Conservation (phyloP, 2,797 vertebrate species). For the Ambastaia sidthimunki region DNA sequence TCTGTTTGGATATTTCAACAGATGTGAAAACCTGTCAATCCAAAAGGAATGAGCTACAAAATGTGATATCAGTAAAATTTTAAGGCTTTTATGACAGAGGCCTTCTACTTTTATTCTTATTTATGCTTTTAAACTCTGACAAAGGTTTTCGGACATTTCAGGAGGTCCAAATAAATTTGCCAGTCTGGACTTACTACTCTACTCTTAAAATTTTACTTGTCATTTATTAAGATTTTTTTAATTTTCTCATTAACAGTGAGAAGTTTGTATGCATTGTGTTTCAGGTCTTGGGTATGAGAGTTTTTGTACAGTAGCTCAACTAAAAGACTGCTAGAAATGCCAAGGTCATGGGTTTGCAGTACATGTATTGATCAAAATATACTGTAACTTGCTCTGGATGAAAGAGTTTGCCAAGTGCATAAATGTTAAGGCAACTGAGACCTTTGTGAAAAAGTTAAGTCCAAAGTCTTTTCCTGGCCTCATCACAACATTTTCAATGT, state of each 20-base stretch:
- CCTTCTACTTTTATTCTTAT: too few relatives aligned
- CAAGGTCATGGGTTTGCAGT: neutral
- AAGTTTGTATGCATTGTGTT: neutral
- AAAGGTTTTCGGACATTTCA: neutral
- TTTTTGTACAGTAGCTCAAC: neutral
- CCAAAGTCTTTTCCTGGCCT: neutral
- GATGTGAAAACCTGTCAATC: constrained; percentile 24
- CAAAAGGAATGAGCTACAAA: neutral
- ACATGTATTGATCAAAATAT: neutral
- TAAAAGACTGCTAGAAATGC: neutral
- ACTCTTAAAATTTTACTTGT: neutral
- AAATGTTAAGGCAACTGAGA: neutral
- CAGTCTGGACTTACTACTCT: too few relatives aligned
- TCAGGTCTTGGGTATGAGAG: neutral
- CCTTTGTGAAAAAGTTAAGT: neutral
- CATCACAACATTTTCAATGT: neutral
- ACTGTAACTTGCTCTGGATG: neutral
- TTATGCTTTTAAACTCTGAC: neutral
- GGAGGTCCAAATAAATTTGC: neutral
- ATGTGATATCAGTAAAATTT: neutral
- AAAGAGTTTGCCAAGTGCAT: neutral
- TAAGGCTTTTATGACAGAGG: too few relatives aligned
- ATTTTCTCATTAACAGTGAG: neutral
- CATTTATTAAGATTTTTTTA: neutral
- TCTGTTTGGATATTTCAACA: constrained; percentile 25